Conservation (phyloP, 2,797 vertebrate species). For the Hippoglossus hippoglossus region DNA sequence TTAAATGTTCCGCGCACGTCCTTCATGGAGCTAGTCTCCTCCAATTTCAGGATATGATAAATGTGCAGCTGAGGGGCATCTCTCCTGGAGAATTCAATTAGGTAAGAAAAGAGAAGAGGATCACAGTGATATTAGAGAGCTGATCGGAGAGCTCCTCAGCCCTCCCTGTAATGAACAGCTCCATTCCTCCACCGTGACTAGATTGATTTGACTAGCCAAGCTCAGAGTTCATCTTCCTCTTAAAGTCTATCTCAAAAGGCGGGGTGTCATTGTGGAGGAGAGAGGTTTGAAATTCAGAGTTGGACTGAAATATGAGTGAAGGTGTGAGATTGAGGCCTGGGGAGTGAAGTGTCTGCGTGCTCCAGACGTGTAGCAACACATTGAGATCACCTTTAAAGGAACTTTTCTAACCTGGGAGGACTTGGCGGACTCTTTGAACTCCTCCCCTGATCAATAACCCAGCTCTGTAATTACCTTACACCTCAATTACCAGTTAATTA, state of each 20-base stretch:
- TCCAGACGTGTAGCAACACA: slow-evolving; percentile 36
- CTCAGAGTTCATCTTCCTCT: slow-evolving; percentile 70
- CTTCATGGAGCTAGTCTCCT: slow-evolving; percentile 74
- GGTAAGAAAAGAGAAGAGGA: slow-evolving; percentile 77
- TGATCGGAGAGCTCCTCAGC: slow-evolving; percentile 71
- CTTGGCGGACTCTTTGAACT: slow-evolving; percentile 38
- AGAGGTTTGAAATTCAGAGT: slow-evolving; percentile 51
- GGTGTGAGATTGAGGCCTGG: neutral
- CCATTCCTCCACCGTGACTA: slow-evolving; percentile 64
- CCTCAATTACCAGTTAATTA: slow-evolving; percentile 47
- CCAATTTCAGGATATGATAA: slow-evolving; percentile 81
- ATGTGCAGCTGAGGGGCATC: slow-evolving; percentile 76
- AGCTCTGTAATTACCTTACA: slow-evolving; percentile 52
- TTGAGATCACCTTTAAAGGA: slow-evolving; percentile 60
- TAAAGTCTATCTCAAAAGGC: slow-evolving; percentile 63
- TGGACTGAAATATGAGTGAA: neutral
- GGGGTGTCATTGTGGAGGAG: slow-evolving; percentile 41
- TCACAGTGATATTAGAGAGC: slow-evolving; percentile 76
- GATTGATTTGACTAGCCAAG: slow-evolving; percentile 76
- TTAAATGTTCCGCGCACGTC: slow-evolving; percentile 77
- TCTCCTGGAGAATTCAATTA: slow-evolving; percentile 83
- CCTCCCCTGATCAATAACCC: slow-evolving; percentile 43
- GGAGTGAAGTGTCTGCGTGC: slow-evolving; percentile 16
- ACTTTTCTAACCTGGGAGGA: slow-evolving; percentile 35
- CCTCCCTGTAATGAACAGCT: slow-evolving; percentile 75